Percentiles rank a stretch among this genome's conserved stretches.
phyloP scores from a whole-genome alignment of 2,113 vertebrate species.

The Cyphomyrus plagiostoma region DNA sequence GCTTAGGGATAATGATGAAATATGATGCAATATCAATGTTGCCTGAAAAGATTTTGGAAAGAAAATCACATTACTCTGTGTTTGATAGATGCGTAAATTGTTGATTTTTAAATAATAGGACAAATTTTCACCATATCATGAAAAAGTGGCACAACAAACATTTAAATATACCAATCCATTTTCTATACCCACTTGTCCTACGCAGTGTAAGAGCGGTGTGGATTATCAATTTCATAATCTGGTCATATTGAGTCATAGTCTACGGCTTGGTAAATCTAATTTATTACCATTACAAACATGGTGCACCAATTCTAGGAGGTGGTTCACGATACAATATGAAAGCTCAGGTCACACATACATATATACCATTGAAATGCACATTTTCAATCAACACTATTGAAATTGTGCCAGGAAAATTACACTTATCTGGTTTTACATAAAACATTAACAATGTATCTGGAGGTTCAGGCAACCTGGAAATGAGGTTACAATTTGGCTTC shows the following conservation, averaged over 20 bases:
- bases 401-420: not conserved
- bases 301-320: not conserved
- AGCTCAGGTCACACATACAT: not conserved
- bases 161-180: not conserved
- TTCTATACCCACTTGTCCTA: not conserved
- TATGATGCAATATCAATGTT: slow-evolving; percentile 4
- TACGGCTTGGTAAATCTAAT: not conserved
- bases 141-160: not conserved
- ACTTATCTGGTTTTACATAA: not conserved
- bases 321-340: not conserved
- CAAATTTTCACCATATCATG: not conserved
- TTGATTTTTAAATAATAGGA: not conserved
- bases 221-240: not conserved
- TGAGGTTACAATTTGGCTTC: not conserved
- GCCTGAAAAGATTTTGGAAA: not conserved
- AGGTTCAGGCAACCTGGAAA: not conserved
- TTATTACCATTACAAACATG: not conserved
- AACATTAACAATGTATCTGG: not conserved
- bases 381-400: not conserved
- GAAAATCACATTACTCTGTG: not conserved
- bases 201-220: not conserved
- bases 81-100: not conserved
- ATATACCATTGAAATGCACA: not conserved
- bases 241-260: not conserved
- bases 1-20: slow-evolving; percentile 14